Percentiles rank a stretch among this genome's conserved stretches.
Conservation (phyloP, 2,113 vertebrate genomes). For the Thalassoma bifasciatum region DNA sequence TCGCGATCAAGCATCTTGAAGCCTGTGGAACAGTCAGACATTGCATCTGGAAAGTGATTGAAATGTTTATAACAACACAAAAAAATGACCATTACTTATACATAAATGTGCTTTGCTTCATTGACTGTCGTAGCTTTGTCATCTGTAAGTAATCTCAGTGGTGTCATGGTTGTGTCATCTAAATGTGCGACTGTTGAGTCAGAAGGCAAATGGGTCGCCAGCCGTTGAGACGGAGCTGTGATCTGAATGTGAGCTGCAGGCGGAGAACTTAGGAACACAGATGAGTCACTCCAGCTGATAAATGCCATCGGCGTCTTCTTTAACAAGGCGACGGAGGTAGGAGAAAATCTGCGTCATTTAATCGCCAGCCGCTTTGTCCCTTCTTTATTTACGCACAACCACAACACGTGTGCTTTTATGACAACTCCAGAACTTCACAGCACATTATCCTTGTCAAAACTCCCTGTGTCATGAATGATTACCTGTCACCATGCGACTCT, state of each 20-base stretch:
- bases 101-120: slow-evolving; percentile 12
- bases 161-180: slow-evolving; percentile 42
- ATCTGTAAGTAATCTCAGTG: background rate
- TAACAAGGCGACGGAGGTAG: slow-evolving; percentile 45
- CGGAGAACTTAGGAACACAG: slow-evolving; percentile 37
- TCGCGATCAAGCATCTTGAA: background rate
- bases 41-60: background rate
- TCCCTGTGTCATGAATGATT: slow-evolving; percentile 60
- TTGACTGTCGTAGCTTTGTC: background rate
- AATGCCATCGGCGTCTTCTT: slow-evolving; percentile 34
- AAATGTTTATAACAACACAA: too few species aligned
- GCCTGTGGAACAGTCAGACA: background rate
- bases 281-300: slow-evolving; percentile 67
- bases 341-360: slow-evolving; percentile 47
- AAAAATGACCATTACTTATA: background rate
- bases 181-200: slow-evolving; percentile 38
- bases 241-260: slow-evolving; percentile 52
- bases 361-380: slow-evolving; percentile 23
- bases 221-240: slow-evolving; percentile 24
- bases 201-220: slow-evolving; percentile 39
- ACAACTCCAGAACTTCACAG: slow-evolving; percentile 19
- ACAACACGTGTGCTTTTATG: slow-evolving; percentile 21
- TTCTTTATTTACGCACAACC: slow-evolving; percentile 15
- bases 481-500: slow-evolving; percentile 59
- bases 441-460: slow-evolving; percentile 51